phyloP scores from a whole-genome alignment of 2,113 vertebrate species.

The Sander vitreus region DNA sequence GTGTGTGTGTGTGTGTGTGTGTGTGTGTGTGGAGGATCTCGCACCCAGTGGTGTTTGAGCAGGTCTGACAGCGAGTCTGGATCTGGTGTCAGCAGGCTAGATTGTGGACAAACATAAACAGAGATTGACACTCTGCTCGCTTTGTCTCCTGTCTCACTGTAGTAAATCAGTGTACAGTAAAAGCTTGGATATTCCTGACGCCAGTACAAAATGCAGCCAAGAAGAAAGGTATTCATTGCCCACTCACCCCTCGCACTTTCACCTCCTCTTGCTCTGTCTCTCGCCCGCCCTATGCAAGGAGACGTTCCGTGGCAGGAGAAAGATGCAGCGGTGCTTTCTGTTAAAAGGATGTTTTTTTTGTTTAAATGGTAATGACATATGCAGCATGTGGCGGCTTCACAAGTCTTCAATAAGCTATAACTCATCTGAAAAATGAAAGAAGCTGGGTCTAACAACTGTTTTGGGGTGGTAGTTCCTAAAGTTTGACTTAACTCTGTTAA shows the following conservation, averaged over 20 bases:
- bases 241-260: conserved; percentile 69
- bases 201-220: conserved; percentile 95
- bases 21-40: conserved; percentile 4
- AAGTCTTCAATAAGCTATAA: neutral
- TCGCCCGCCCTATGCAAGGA: conserved; percentile 8
- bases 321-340: conserved; percentile 87
- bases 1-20: conserved; percentile 6
- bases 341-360: conserved; percentile 42
- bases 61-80: conserved; percentile 43
- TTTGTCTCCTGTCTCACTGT: conserved; percentile 91
- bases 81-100: conserved; percentile 44
- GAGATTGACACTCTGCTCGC: conserved; percentile 84
- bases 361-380: neutral
- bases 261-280: conserved; percentile 25
- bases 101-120: conserved; percentile 42
- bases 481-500: conserved; percentile 38
- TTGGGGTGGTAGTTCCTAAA: conserved; percentile 15
- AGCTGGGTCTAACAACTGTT: conserved; percentile 5
- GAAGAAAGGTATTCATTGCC: conserved; percentile 94
- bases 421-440: neutral
- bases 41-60: conserved; percentile 30
- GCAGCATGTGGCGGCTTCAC: conserved; percentile 19
- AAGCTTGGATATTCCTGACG: conserved; percentile 98
- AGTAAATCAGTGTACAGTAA: conserved; percentile 99
- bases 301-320: conserved; percentile 72